Percentiles rank a stretch among this genome's conserved stretches.
Evolutionary conservation across 2,797 vertebrate species (phyloP).

Genomic region (Melanotaenia parkinsoni): DNA sequence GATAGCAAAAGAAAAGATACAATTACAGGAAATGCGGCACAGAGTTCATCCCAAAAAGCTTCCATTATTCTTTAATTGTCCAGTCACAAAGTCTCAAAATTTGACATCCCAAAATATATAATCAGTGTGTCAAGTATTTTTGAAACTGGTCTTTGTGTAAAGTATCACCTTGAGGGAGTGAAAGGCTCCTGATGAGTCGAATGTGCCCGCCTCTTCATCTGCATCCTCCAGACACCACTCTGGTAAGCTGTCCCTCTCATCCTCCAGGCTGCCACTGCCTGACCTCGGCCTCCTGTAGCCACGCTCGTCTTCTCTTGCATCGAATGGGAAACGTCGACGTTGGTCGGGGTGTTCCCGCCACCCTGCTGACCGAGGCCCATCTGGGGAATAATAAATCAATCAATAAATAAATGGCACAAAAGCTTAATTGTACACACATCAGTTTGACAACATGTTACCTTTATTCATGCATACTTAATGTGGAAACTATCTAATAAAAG

Average conservation of each 20-base stretch:
- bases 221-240: constrained; percentile 99
- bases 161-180: constrained; percentile 91
- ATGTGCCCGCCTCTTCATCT: constrained; percentile 98
- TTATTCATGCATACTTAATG: no score
- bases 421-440: not conserved
- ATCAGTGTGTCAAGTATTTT: not conserved
- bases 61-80: not conserved
- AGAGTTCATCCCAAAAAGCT: not conserved
- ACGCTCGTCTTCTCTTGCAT: constrained; percentile 95
- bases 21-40: not conserved
- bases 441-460: not conserved
- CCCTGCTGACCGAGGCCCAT: constrained; percentile 89
- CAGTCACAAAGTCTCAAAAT: not conserved
- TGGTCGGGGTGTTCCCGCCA: constrained; percentile 96
- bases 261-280: constrained; percentile 94
- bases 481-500: not conserved
- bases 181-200: constrained; percentile 97
- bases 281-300: constrained; percentile 91
- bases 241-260: constrained; percentile 94
- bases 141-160: not conserved
- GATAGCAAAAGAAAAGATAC: constrained; percentile 2
- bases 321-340: constrained; percentile 93
- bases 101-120: not conserved
- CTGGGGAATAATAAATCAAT: constrained; percentile 66
- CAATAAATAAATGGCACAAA: constrained; percentile 3